Base-by-base conservation (phyloP, 2,797 vertebrate species). In the Smutsia temminckii region DNA sequence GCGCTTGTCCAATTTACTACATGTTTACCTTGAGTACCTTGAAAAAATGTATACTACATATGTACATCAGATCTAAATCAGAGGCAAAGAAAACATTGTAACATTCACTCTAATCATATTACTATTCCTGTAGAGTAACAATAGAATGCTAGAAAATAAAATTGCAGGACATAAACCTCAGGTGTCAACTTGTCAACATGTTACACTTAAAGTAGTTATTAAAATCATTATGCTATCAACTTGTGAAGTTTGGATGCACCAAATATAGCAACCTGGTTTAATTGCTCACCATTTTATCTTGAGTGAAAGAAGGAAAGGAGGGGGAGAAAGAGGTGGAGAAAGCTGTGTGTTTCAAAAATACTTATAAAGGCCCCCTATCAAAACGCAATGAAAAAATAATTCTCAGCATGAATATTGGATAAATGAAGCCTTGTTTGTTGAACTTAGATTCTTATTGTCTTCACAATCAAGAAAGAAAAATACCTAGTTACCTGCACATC, bases 201-300 rank as follows among this genome's bases (percentile, higher is more conserved):
- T 97, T 98, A 96, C 92, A 93, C 94, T 97, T 97, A 97, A 98
- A 97, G 98, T 97, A 97, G 97, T 98, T 98, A 98, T 98, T 98
- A 98, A 98, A 98, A 97, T 98, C 96, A 98, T 98, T 98, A 98
- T 98, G 98, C 96, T 97, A 98, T 98, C 98, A 98, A 93, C 96
- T 97, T 95, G 89, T 97, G 97, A 98, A 94, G 97, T 97, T 98
- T 96, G 94, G 97, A 97, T 93, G 87, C 85, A 95, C 97, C 94
- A 98, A 98, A 98, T 98, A 98, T 98, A 98, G 98, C 90, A 98
- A 95, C 96, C 75, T 93, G 80, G 59, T 77, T 98, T 98, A 98
- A 98, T 98, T 98, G 97, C 98, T 97, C 49, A 18, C 68, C 97
- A 66, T 97, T 98, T 98, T 95, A 91, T 95, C 95, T 93, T 92